These are phyloP conservation scores for Drosophila birchii DNA, from an alignment of 2,888 invertebrate species.

Conservation along the genomic window DNA sequence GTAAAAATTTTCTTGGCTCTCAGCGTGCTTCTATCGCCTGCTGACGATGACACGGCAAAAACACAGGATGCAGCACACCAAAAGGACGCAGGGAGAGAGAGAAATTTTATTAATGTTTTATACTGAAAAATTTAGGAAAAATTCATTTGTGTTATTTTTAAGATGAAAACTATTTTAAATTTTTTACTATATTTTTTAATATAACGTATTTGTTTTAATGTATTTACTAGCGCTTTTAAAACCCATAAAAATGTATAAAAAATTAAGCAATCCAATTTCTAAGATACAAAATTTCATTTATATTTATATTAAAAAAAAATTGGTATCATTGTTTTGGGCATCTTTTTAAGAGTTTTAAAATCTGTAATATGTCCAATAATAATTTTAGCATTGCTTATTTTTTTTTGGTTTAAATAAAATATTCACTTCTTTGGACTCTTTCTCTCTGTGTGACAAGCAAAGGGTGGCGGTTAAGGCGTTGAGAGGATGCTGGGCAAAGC, in stretches of 20 bases:
- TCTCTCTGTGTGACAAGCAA: neutral
- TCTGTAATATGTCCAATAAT: too few species aligned
- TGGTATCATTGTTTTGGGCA: too few species aligned
- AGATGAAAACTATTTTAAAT: too few species aligned
- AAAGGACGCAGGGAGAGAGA: conserved; percentile 4
- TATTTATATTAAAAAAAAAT: too few species aligned
- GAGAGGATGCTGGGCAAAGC: conserved; percentile 50
- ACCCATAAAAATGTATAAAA: neutral
- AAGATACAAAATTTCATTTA: too few species aligned
- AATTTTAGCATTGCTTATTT: too few species aligned
- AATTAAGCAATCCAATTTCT: too few species aligned
- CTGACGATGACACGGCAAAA: conserved; percentile 35
- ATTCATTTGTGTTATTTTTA: accelerated
- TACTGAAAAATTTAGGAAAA: too few species aligned
- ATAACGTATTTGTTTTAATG: neutral
- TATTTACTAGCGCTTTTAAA: neutral
- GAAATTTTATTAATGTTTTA: neutral
- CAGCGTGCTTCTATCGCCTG: conserved; percentile 39
- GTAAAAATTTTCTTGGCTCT: conserved; percentile 39
- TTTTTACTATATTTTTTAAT: neutral
- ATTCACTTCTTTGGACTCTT: neutral
- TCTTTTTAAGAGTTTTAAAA: neutral
- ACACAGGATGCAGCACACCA: conserved; percentile 32
- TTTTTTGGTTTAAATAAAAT: neutral
- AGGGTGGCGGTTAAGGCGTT: conserved; percentile 11